Percentiles rank a stretch among this genome's conserved stretches.
phyloP scores from a whole-genome alignment of 1,140 invertebrate species.

The Muscidifurax raptorellus region DNA sequence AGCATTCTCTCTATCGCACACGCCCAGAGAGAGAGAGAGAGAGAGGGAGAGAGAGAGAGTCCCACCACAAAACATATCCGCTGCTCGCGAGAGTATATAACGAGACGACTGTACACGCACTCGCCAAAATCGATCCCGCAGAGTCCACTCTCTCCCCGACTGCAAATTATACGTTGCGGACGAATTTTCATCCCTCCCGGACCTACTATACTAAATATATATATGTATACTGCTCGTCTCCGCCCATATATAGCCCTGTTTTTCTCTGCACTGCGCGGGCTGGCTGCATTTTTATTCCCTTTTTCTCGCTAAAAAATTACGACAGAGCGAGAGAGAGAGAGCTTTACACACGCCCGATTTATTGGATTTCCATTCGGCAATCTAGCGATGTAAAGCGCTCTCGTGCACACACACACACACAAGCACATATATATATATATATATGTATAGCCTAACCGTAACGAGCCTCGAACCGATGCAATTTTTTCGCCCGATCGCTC shows the following conservation, averaged over 20 bases:
- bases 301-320: neutral
- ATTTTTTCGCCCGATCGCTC: slow-evolving; percentile 18
- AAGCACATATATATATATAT: neutral
- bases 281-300: slow-evolving; percentile 24
- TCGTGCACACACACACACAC: too few relatives aligned
- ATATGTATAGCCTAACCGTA: neutral
- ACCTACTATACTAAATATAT: neutral
- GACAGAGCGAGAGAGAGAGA: neutral
- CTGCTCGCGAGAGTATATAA: slow-evolving; percentile 61
- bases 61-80: slow-evolving; percentile 75
- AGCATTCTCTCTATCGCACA: slow-evolving; percentile 64
- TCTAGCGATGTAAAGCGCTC: slow-evolving; percentile 15
- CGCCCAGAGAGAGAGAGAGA: too few relatives aligned
- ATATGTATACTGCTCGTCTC: slow-evolving; percentile 36
- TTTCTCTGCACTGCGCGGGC: slow-evolving; percentile 50
- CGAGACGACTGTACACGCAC: slow-evolving; percentile 67
- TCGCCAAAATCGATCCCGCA: slow-evolving; percentile 72
- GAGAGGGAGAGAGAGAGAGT: too few relatives aligned
- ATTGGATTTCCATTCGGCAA: slow-evolving; percentile 60
- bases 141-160: slow-evolving; percentile 57
- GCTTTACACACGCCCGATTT: slow-evolving; percentile 53
- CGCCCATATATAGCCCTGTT: slow-evolving; percentile 38
- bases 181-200: slow-evolving; percentile 60
- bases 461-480: slow-evolving; percentile 23
- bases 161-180: slow-evolving; percentile 72